Evolutionary conservation across 2,888 invertebrate species (phyloP).

Genomic region (Stenurella melanura): DNA sequence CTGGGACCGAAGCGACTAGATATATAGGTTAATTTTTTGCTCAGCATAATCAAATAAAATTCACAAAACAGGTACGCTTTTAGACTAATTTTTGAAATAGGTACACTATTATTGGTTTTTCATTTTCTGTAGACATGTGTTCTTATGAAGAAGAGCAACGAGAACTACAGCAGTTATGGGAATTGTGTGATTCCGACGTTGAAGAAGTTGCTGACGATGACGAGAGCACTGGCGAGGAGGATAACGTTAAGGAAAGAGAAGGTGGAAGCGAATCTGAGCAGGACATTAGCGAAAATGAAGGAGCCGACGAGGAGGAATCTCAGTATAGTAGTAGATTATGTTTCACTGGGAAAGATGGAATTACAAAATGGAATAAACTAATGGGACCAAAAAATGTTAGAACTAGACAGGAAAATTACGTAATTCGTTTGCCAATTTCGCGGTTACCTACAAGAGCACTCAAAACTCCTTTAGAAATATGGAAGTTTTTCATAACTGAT

Average conservation of each 20-base stretch:
- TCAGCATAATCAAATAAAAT: too few species aligned
- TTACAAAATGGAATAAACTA: neutral
- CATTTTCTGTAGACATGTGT: neutral
- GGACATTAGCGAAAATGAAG: slow-evolving; percentile 11
- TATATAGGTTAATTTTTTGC: too few species aligned
- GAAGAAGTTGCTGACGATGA: neutral
- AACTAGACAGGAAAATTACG: slow-evolving; percentile 6
- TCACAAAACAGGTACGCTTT: too few species aligned
- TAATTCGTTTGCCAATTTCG: slow-evolving; percentile 4
- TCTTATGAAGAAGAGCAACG: slow-evolving; percentile 6
- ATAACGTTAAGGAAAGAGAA: neutral
- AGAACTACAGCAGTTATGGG: neutral
- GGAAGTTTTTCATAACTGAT: slow-evolving; percentile 5
- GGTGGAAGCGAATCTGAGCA: too few species aligned
- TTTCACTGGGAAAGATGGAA: neutral
- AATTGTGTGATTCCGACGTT: neutral
- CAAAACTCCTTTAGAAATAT: slow-evolving; percentile 1
- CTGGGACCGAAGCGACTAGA: too few species aligned
- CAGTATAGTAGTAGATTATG: neutral
- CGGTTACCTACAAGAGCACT: slow-evolving; percentile 6
- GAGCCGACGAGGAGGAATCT: neutral
- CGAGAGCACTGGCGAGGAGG: neutral
- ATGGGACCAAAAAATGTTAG: slow-evolving; percentile 1
- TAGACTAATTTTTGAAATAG: too few species aligned
- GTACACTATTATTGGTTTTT: too few species aligned